These are phyloP conservation scores for Druon quercuslanigerum DNA, from an alignment of 1,140 invertebrate species.

Conservation along the genomic window DNA sequence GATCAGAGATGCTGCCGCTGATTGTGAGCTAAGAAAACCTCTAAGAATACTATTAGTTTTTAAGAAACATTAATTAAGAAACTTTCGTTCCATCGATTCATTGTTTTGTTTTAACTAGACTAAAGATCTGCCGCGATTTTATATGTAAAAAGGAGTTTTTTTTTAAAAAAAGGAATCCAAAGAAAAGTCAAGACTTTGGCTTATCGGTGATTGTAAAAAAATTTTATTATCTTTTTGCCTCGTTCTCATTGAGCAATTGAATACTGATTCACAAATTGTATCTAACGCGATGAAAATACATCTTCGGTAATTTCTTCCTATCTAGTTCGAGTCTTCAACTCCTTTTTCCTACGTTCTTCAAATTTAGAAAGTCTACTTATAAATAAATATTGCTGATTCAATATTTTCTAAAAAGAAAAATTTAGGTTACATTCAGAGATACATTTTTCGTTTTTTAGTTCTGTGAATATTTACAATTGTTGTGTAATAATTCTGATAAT, in stretches of 20 bases:
- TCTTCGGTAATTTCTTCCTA: constrained; percentile 8
- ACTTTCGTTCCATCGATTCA: background rate
- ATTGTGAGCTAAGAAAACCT: constrained; percentile 3
- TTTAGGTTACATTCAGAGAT: no score
- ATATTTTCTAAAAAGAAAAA: no score
- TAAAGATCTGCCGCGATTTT: background rate
- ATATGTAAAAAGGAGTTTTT: background rate
- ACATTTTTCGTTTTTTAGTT: no score
- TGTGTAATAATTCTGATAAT: no score
- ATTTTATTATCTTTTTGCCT: constrained; percentile 1
- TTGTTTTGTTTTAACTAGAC: no score
- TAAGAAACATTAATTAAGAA: background rate
- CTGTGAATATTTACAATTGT: no score
- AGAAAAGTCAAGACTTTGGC: constrained; percentile 1
- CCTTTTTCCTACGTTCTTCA: background rate
- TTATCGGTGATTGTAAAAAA: constrained; percentile 13
- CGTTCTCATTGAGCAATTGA: background rate
- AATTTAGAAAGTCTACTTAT: background rate
- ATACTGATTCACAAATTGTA: constrained; percentile 27
- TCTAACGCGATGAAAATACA: background rate
- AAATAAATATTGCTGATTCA: no score
- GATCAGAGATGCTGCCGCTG: background rate
- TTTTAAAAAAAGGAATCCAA: background rate
- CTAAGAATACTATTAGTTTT: background rate
- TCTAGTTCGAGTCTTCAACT: background rate